Evolutionary conservation across 2,797 vertebrate genomes (phyloP).

Genomic region (Manis javanica): DNA sequence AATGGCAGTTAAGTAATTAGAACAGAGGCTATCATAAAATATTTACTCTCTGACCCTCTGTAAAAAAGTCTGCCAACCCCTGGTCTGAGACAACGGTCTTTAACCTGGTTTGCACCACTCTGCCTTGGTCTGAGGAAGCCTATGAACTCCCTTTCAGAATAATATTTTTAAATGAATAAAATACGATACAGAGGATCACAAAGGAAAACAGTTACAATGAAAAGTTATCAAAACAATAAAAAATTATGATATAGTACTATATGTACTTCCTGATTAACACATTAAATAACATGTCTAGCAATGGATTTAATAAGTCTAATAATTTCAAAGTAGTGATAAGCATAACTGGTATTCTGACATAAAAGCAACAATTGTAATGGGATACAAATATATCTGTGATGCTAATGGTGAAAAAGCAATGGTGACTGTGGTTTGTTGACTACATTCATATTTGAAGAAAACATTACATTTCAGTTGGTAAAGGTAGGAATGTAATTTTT

Average conservation of each 20-base stretch:
- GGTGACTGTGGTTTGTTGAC: background rate
- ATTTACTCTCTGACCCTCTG: background rate
- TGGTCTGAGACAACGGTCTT: background rate
- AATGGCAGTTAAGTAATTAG: background rate
- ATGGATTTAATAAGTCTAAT: background rate
- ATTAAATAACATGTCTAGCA: background rate
- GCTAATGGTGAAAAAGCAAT: background rate
- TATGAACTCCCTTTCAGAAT: background rate
- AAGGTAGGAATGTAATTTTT: slow-evolving; percentile 41
- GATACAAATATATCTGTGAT: background rate
- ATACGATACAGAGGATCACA: background rate
- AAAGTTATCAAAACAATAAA: slow-evolving; percentile 33
- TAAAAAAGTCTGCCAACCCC: background rate
- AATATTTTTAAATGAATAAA: background rate
- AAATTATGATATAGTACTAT: background rate
- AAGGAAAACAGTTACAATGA: background rate
- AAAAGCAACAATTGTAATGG: background rate
- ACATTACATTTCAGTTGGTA: background rate
- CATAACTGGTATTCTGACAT: background rate
- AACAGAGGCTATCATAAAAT: background rate
- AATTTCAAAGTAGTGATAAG: slow-evolving; percentile 13
- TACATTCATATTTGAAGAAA: background rate
- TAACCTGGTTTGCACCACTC: background rate
- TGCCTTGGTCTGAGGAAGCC: background rate
- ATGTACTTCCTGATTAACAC: background rate